A percentile compares a stretch with the other conserved stretches of the same genome.
Evolutionary conservation across 2,888 invertebrate species (phyloP).

Genomic region (Chydorus sphaericus): DNA sequence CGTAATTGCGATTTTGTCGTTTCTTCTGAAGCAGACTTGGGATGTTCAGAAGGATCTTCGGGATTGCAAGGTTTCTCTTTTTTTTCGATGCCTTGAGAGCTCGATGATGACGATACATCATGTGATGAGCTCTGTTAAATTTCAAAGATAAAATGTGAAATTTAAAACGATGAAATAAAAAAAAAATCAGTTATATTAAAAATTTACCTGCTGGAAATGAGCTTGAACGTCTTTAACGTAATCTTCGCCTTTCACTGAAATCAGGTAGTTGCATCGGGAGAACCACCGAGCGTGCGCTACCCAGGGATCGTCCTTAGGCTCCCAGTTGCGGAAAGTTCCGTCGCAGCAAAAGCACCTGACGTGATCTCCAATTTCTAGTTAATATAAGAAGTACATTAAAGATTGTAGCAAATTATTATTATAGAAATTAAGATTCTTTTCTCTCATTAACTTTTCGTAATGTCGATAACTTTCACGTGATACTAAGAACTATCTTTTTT

Average conservation of each 20-base stretch:
- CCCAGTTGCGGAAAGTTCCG: constrained; percentile 87
- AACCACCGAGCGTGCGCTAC: constrained; percentile 89
- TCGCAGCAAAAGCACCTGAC: constrained; percentile 89
- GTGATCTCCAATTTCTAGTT: constrained; percentile 52
- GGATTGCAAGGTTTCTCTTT: background rate
- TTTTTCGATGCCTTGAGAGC: background rate
- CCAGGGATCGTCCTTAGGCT: constrained; percentile 80
- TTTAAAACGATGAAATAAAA: background rate
- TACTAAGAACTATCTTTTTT: too few species aligned
- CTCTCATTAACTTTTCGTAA: too few species aligned
- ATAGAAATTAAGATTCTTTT: too few species aligned
- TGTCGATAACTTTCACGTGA: too few species aligned
- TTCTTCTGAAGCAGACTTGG: background rate
- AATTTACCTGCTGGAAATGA: constrained; percentile 18
- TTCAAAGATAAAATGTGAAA: too few species aligned
- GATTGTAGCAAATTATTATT: too few species aligned
- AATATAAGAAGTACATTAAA: background rate
- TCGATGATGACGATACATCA: background rate
- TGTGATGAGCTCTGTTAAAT: background rate
- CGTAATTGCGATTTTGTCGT: background rate
- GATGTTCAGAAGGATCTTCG: background rate
- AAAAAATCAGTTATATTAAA: background rate
- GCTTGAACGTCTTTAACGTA: constrained; percentile 49
- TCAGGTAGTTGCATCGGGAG: constrained; percentile 67
- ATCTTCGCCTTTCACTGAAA: constrained; percentile 60